Percentiles rank a stretch among this genome's conserved stretches.
Conservation (phyloP, 2,113 vertebrate genomes). For the Malurus elegans region DNA sequence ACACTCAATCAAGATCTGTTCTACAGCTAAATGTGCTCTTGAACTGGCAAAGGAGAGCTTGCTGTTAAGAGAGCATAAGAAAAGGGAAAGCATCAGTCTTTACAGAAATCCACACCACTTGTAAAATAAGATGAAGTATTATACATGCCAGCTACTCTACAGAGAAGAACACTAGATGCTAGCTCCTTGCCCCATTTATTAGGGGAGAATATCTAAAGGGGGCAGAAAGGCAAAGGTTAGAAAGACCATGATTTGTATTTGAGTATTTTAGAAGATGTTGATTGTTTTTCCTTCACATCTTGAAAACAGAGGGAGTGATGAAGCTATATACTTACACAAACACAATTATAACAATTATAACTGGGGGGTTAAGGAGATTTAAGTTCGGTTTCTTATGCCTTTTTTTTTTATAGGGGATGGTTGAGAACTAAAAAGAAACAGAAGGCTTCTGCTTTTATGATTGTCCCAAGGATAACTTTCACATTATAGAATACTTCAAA, state of each 20-base stretch:
- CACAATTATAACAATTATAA: neutral
- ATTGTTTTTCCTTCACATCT: neutral
- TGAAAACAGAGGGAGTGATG: neutral
- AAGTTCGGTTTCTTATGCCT: fast-evolving
- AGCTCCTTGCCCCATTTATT: neutral
- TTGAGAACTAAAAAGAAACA: neutral
- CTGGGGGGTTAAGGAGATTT: fast-evolving
- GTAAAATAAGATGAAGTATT: neutral
- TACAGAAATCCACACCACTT: neutral
- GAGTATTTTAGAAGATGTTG: neutral
- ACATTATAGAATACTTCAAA: neutral
- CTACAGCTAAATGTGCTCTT: slow-evolving; percentile 25
- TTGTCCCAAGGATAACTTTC: neutral
- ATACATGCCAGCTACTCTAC: neutral
- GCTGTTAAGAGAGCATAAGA: neutral
- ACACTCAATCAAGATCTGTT: slow-evolving; percentile 33
- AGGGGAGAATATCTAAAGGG: neutral
- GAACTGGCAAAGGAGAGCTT: slow-evolving; percentile 2
- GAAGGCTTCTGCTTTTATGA: neutral
- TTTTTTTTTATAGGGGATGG: neutral
- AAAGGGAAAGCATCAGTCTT: neutral
- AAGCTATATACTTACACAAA: neutral
- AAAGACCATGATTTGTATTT: neutral
- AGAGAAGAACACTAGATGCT: neutral
- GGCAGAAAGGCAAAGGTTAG: neutral